Evolutionary conservation across 2,888 invertebrate genomes (phyloP).

Genomic region (Nephrotoma appendiculata): DNA sequence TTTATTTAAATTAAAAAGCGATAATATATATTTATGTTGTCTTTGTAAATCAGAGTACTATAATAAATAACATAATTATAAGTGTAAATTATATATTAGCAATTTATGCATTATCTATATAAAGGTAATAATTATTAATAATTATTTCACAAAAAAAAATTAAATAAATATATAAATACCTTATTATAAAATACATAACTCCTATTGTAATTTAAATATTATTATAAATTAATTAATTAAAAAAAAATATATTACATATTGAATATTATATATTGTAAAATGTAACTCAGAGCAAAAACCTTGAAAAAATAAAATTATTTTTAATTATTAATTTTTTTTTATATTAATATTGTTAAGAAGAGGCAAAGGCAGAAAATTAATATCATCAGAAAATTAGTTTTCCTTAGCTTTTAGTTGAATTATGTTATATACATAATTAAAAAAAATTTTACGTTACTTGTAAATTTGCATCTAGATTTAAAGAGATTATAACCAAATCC

Average conservation of each 20-base stretch:
- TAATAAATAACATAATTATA: background rate
- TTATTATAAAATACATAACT: background rate
- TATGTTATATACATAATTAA: background rate
- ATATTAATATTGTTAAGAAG: background rate
- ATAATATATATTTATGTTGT: background rate
- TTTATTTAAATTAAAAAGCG: background rate
- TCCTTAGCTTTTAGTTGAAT: background rate
- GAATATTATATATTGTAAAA: background rate
- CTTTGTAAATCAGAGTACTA: background rate
- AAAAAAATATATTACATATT: background rate
- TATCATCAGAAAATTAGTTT: background rate
- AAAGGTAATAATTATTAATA: background rate
- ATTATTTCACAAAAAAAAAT: background rate
- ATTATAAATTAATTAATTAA: background rate
- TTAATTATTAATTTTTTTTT: background rate
- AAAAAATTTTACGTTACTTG: background rate
- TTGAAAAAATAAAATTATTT: background rate
- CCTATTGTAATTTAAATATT: background rate
- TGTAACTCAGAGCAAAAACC: background rate
- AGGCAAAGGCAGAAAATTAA: background rate
- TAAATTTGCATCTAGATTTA: background rate
- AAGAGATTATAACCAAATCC: background rate
- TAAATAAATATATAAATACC: background rate
- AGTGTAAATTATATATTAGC: background rate
- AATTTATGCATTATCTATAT: background rate